Base-by-base conservation (phyloP, 2,797 vertebrate genomes). In the Heterohyrax brucei region DNA sequence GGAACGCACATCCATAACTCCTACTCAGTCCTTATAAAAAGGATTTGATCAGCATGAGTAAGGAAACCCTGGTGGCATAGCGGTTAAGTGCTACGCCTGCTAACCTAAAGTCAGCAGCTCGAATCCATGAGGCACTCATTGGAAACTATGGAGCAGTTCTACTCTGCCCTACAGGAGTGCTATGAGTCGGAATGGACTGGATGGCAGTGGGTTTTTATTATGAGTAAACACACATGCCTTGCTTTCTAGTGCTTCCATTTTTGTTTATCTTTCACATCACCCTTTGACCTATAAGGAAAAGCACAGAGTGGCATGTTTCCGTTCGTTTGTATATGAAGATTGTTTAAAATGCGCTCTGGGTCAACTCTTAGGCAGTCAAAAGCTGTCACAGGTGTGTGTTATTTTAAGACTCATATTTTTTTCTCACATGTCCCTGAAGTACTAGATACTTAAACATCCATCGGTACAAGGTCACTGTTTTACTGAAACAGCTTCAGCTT, bases 381-480 rank as follows among this genome's bases (percentile, higher is more conserved):
- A 72, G 76, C 62, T 94, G 90, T 96, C 72, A 92, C 44, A 77
- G 81, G 85, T 61, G 72, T 48, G 28, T 87, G 85, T 94, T 94
- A 91, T 95, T 96, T 97, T 96, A 93, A 93, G 93, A 91, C 81
- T 44, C 62, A 9, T 44, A 78, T 70, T 75, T 95, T 53, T 92
- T 80, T 95, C 91, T 78, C 77, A 64, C 72, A 81, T 64, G 90
- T 95, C 85, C 92, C 97, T 26, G 24, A 96, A 97, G 96, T 97
- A 91, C 76, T 79, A 85, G 85, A 73, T 78, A 70, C 68, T 97
- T 96, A 96, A 96, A 87, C 62, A 83, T 95, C 87, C 93, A 93
- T 82, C 93, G 87, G 85, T 89, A 95, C 90, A 95, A 95, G 95
- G 94, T 93, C 96, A 96, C 33, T 93, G 87, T 83, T 91, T 77